Base-by-base conservation (phyloP, 2,797 vertebrate species). In the Mormyrus hasselquistii region DNA sequence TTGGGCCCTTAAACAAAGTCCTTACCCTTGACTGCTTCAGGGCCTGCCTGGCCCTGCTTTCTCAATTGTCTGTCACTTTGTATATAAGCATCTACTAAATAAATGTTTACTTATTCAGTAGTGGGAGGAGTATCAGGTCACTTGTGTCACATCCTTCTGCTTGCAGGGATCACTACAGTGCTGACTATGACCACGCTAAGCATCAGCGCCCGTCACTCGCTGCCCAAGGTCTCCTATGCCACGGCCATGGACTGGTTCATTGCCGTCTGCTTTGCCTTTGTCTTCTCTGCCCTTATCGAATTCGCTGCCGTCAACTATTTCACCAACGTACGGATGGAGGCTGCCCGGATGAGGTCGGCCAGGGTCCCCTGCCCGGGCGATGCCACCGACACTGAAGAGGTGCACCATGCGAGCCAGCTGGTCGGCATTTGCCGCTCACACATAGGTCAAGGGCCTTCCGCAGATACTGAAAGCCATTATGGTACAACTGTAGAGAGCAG, bases 161-260 rank as follows among this genome's bases (percentile, higher is more conserved):
- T 88, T 38, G 4, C 90, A 99, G 98, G 98, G 89, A 99, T 99
- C 93, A 99, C 98, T 89, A 99, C 98, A 0, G 98, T 99, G 86
- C 96, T 99, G 92, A 99, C 98, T 79, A 99, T 99, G 98, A 99
- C 98, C 0, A 99, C 98, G 0, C 94, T 99, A 89, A 99, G 98
- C 90, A 99, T 99, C 96, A 99, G 98, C 22, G 98, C 98, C 2
- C 96, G 98, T 88, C 98, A 99, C 93, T 99, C 98, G 50, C 95
- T 99, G 90, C 98, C 98, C 88, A 99, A 99, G 95, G 98, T 99
- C 88, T 99, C 98, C 2, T 99, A 99, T 2, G 98, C 98, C 89
- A 99, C 98, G 0, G 98, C 98, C 73, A 99, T 99, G 98, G 98
- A 99, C 94, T 99, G 98, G 98, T 99, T 99, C 94, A 99, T 99